Evolutionary conservation across 2,113 vertebrate species (phyloP).

Genomic region (Perca flavescens): DNA sequence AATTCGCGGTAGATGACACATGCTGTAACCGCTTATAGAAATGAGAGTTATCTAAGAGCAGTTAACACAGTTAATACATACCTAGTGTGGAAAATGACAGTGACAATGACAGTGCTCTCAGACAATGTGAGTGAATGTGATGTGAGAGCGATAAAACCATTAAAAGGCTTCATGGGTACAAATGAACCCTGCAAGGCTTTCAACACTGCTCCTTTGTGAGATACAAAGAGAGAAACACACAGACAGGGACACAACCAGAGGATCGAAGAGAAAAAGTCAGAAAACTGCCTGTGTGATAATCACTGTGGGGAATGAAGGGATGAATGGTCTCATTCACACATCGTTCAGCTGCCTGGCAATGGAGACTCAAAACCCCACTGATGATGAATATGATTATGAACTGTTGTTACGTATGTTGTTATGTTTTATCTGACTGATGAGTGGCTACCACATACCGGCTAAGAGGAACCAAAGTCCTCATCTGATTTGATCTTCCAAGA

Average conservation of each 20-base stretch:
- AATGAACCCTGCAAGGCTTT: background rate
- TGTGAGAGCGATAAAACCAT: background rate
- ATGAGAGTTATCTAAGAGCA: background rate
- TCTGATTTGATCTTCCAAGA: background rate
- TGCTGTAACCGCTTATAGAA: background rate
- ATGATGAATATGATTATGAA: background rate
- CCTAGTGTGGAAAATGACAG: background rate
- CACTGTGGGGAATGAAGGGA: constrained; percentile 19
- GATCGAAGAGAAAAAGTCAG: constrained; percentile 46
- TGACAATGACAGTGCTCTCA: background rate
- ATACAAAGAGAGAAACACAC: constrained; percentile 12
- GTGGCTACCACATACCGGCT: background rate
- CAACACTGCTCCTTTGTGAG: constrained; percentile 9
- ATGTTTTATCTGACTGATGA: background rate
- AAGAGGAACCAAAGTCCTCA: background rate
- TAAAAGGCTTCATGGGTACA: background rate
- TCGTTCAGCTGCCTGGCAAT: background rate
- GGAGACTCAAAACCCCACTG: background rate
- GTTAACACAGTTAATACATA: no score
- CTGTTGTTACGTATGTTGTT: background rate
- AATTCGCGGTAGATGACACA: background rate
- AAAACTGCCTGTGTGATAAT: constrained; percentile 23
- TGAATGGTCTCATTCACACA: constrained; percentile 45
- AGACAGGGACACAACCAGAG: constrained; percentile 17
- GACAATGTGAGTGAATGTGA: background rate